A percentile compares a stretch with the other conserved stretches of the same genome.
These are phyloP conservation scores for Premnoplex brunnescens DNA, from an alignment of 2,797 vertebrate species.

Conservation along the genomic window DNA sequence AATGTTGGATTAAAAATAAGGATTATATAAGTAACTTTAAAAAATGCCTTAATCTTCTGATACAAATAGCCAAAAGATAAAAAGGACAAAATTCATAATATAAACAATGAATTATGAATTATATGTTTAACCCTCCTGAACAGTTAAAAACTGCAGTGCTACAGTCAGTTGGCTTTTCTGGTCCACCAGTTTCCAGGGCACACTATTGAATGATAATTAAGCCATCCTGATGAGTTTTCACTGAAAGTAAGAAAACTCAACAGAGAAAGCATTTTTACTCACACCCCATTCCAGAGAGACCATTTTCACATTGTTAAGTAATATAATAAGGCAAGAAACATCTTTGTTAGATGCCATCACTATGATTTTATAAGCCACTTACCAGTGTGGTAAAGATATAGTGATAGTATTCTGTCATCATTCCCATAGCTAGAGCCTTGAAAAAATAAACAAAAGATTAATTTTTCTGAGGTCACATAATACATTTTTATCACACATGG, in stretches of 20 bases:
- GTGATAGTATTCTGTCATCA: conserved; percentile 99
- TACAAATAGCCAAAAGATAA: background rate
- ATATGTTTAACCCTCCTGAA: background rate
- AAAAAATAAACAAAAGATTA: conserved; percentile 66
- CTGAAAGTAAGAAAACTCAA: conserved; percentile 24
- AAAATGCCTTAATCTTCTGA: background rate
- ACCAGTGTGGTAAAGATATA: conserved; percentile 99
- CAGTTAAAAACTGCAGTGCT: background rate
- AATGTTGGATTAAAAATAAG: background rate
- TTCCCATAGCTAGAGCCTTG: conserved; percentile 97
- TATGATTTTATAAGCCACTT: conserved; percentile 76
- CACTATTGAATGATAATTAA: background rate
- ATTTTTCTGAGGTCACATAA: conserved; percentile 38
- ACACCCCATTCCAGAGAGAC: background rate
- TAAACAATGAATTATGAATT: background rate
- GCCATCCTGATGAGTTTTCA: background rate
- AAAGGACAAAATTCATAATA: background rate
- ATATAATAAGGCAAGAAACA: conserved; percentile 23
- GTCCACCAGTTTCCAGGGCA: background rate
- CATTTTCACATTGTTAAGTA: background rate
- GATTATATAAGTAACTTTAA: background rate
- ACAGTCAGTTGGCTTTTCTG: background rate
- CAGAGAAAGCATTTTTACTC: background rate
- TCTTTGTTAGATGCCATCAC: background rate
- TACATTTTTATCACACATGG: conserved; percentile 32